Conservation (phyloP, 2,113 vertebrate genomes). For the Lota lota region DNA sequence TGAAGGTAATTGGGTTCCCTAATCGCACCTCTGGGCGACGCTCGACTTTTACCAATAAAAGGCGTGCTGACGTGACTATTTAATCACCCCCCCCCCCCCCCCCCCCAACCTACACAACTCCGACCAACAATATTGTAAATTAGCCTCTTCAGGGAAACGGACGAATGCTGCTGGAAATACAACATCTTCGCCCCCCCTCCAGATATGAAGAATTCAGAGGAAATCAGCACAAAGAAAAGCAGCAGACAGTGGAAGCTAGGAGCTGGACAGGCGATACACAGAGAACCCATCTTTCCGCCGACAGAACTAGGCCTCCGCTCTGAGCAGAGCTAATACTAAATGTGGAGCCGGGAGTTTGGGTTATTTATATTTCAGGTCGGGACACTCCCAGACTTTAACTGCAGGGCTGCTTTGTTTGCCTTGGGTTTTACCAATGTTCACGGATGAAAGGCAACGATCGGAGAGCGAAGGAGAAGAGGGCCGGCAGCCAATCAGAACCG, state of each 20-base stretch:
- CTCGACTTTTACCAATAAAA: slow-evolving; percentile 74
- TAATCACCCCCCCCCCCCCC: slow-evolving; percentile 50
- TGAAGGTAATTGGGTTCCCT: slow-evolving; percentile 74
- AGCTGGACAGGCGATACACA: slow-evolving; percentile 55
- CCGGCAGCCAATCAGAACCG: no score
- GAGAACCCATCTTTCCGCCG: slow-evolving; percentile 44
- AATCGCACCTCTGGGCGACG: slow-evolving; percentile 70
- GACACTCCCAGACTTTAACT: slow-evolving; percentile 63
- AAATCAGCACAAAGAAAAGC: neutral
- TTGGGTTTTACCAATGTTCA: slow-evolving; percentile 47
- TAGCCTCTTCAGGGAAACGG: slow-evolving; percentile 58
- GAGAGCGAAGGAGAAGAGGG: no score
- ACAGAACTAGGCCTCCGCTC: slow-evolving; percentile 58
- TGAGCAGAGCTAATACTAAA: slow-evolving; percentile 56
- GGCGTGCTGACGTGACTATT: slow-evolving; percentile 67
- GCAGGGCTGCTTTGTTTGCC: slow-evolving; percentile 64
- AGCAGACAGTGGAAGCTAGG: slow-evolving; percentile 40
- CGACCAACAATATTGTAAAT: slow-evolving; percentile 75
- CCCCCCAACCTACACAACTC: slow-evolving; percentile 39
- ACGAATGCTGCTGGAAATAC: slow-evolving; percentile 54
- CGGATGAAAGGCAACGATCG: slow-evolving; percentile 44
- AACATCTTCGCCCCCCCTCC: slow-evolving; percentile 43
- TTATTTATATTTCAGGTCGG: slow-evolving; percentile 68
- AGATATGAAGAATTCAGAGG: slow-evolving; percentile 68
- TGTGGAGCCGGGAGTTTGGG: slow-evolving; percentile 43